Evolutionary conservation across 2,113 vertebrate species (phyloP).

Genomic region (Ariopsis seemanni): DNA sequence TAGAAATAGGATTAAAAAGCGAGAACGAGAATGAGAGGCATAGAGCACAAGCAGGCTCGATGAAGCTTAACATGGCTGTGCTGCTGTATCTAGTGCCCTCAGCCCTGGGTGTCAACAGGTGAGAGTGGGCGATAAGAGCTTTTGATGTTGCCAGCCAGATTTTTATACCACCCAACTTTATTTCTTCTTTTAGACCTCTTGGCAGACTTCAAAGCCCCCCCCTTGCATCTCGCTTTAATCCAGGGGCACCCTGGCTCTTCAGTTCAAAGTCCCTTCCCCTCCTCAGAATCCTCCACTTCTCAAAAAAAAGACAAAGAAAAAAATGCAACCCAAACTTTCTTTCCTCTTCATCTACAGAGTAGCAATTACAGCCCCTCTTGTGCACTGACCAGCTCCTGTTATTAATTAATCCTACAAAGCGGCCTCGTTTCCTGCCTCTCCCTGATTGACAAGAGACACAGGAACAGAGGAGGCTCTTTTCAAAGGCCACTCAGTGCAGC

Average conservation of each 20-base stretch:
- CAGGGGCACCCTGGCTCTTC: constrained; percentile 87
- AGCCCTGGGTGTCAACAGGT: constrained; percentile 83
- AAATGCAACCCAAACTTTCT: constrained; percentile 88
- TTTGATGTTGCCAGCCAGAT: constrained; percentile 91
- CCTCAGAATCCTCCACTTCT: constrained; percentile 79
- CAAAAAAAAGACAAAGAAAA: constrained; percentile 70
- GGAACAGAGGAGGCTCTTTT: constrained; percentile 84
- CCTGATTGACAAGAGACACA: constrained; percentile 90
- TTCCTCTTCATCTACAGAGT: constrained; percentile 79
- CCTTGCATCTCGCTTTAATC: constrained; percentile 93
- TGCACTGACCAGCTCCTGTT: constrained; percentile 89
- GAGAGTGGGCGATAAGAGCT: constrained; percentile 79
- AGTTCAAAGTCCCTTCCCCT: constrained; percentile 94
- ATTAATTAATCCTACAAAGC: constrained; percentile 99
- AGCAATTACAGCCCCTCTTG: constrained; percentile 92
- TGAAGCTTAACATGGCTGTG: constrained; percentile 41
- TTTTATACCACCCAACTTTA: constrained; percentile 87
- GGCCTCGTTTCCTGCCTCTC: constrained; percentile 96
- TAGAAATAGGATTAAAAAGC: constrained; percentile 22
- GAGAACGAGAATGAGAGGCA: constrained; percentile 30
- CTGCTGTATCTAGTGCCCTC: constrained; percentile 66
- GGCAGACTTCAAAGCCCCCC: constrained; percentile 90
- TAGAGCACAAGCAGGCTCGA: constrained; percentile 32
- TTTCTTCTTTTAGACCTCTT: constrained; percentile 90
- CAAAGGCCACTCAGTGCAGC: constrained; percentile 87